phyloP scores from a whole-genome alignment of 1,140 invertebrate species.

The Microplitis mediator region DNA sequence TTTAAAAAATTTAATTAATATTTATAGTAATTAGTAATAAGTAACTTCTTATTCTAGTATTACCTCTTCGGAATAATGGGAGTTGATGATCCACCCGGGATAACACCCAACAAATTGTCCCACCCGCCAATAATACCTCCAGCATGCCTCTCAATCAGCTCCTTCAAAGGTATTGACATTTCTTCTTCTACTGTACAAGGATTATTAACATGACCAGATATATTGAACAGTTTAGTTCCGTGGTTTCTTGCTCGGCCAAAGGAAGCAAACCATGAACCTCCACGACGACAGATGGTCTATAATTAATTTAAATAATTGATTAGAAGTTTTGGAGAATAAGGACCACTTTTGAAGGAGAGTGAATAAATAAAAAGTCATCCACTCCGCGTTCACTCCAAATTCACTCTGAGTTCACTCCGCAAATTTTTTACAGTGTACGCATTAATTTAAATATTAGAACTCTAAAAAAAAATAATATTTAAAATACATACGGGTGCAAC shows the following conservation, averaged over 20 bases:
- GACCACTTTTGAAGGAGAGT: no score
- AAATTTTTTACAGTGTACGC: background rate
- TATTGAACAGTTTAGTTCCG: constrained; percentile 98
- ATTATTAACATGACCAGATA: constrained; percentile 97
- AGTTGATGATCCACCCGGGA: constrained; percentile 98
- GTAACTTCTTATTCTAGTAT: background rate
- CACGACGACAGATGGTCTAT: constrained; percentile 91
- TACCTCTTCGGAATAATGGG: constrained; percentile 95
- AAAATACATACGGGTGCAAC: constrained; percentile 82
- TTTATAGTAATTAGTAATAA: constrained; percentile 13
- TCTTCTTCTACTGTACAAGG: constrained; percentile 99
- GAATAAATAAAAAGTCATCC: no score
- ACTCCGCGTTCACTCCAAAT: no score
- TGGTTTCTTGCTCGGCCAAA: constrained; percentile 96
- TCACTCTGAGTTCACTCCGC: no score
- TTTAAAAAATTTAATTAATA: constrained; percentile 12
- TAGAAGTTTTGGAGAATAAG: no score
- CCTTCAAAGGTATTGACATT: constrained; percentile 97
- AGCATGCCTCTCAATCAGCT: constrained; percentile 94
- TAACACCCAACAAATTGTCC: constrained; percentile 97
- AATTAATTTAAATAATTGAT: constrained; percentile 28
- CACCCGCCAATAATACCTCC: constrained; percentile 97
- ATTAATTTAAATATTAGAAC: background rate
- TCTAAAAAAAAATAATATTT: constrained; percentile 9
- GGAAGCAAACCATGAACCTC: constrained; percentile 94